A percentile compares a stretch with the other conserved stretches of the same genome.
These are phyloP conservation scores for Brachypteracias leptosomus DNA, from an alignment of 2,113 vertebrate genomes.

Conservation along the genomic window DNA sequence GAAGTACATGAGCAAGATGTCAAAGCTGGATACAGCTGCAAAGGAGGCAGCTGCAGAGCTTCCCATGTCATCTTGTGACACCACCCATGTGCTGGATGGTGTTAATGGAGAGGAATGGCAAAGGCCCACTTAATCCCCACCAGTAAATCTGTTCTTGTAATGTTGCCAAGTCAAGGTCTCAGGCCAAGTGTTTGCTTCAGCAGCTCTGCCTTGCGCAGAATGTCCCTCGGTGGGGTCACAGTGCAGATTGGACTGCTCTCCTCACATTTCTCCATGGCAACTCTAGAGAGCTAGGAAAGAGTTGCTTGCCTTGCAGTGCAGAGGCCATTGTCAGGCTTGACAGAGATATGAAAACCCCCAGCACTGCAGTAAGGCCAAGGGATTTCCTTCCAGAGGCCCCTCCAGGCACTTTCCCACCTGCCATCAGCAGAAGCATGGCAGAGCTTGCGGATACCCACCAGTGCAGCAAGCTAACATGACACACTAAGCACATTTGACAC, in stretches of 20 bases:
- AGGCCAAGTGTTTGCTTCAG: not conserved
- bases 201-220: not conserved
- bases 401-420: not conserved
- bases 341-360: not conserved
- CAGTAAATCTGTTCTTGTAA: not conserved
- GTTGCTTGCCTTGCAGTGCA: not conserved
- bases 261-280: not conserved
- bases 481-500: not conserved
- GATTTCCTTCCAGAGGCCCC: not conserved
- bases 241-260: not conserved
- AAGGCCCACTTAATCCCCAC: not conserved
- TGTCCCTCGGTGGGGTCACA: not conserved
- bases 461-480: not conserved
- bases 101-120: constrained; percentile 32
- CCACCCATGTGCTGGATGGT: not conserved
- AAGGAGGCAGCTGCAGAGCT: not conserved
- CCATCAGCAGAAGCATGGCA: not conserved
- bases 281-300: not conserved
- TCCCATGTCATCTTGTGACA: not conserved
- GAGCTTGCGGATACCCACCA: not conserved
- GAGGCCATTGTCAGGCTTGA: not conserved
- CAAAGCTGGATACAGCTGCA: not conserved
- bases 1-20: not conserved
- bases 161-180: not conserved
- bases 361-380: not conserved